Evolutionary conservation across 2,888 invertebrate species (phyloP).

Genomic region (Dryocosmus kuriphilus): DNA sequence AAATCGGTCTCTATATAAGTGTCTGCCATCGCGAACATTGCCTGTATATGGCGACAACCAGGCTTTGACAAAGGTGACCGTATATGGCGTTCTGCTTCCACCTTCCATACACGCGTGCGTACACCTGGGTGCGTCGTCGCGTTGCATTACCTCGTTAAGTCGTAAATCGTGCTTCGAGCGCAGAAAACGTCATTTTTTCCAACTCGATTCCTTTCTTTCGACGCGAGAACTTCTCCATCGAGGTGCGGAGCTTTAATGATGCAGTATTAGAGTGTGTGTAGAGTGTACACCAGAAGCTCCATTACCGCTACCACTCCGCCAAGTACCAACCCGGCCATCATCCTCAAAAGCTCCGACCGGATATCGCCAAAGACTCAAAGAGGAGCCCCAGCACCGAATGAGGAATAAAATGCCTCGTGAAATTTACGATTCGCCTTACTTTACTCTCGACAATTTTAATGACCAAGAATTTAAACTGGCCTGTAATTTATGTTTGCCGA

Average conservation of each 20-base stretch:
- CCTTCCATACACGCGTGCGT: constrained; percentile 70
- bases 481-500: constrained; percentile 40
- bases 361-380: constrained; percentile 28
- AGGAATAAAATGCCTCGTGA: constrained; percentile 41
- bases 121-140: constrained; percentile 61
- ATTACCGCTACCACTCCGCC: too few species aligned
- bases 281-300: constrained; percentile 21
- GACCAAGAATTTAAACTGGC: constrained; percentile 40
- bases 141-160: constrained; percentile 61
- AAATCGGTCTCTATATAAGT: constrained; percentile 75
- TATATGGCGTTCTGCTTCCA: constrained; percentile 75
- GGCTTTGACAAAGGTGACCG: constrained; percentile 77
- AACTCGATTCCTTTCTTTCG: constrained; percentile 22
- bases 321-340: constrained; percentile 22
- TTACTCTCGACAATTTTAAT: constrained; percentile 39
- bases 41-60: constrained; percentile 76
- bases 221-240: constrained; percentile 16
- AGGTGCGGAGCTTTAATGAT: constrained; percentile 36
- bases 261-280: background rate
- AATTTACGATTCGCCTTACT: constrained; percentile 40
- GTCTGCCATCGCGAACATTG: constrained; percentile 76
- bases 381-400: constrained; percentile 10
- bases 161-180: constrained; percentile 62
- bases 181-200: constrained; percentile 37
- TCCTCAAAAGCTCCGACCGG: constrained; percentile 40